Evolutionary conservation across 2,113 vertebrate genomes (phyloP).

Genomic region (Morphnarchus princeps): DNA sequence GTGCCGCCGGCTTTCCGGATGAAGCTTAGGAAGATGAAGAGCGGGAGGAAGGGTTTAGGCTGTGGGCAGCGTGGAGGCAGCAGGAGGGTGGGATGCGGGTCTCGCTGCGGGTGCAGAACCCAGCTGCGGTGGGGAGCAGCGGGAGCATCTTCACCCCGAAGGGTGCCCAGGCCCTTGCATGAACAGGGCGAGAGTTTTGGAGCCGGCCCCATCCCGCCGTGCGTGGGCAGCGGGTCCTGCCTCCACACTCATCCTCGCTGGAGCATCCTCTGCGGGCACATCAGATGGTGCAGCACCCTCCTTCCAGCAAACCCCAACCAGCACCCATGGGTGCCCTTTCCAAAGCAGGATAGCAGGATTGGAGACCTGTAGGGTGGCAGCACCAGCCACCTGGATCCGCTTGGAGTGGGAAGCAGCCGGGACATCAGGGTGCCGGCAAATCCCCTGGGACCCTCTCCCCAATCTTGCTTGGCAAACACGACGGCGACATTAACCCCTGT

Average conservation of each 20-base stretch:
- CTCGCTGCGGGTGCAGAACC: not conserved
- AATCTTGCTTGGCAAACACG: not conserved
- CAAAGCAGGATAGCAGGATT: not conserved
- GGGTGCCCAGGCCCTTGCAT: not conserved
- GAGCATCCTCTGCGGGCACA: rapidly evolving
- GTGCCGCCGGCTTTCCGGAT: rapidly evolving
- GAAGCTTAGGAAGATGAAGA: not conserved
- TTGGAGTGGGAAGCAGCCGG: rapidly evolving
- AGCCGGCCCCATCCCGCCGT: rapidly evolving
- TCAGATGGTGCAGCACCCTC: not conserved
- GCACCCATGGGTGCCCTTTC: not conserved
- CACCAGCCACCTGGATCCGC: rapidly evolving
- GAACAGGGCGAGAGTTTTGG: rapidly evolving
- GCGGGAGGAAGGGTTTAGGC: not conserved
- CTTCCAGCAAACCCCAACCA: not conserved
- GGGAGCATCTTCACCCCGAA: rapidly evolving
- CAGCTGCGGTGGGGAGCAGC: rapidly evolving
- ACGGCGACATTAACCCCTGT: rapidly evolving
- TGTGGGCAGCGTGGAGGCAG: not conserved
- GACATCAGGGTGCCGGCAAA: not conserved
- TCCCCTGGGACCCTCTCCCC: not conserved
- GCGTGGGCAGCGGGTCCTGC: rapidly evolving
- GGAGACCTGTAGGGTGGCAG: rapidly evolving
- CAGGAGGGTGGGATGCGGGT: rapidly evolving
- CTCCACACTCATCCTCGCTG: rapidly evolving